A percentile compares a stretch with the other conserved stretches of the same genome.
Evolutionary conservation across 2,888 invertebrate genomes (phyloP).

Genomic region (Entomobrya multifasciata): DNA sequence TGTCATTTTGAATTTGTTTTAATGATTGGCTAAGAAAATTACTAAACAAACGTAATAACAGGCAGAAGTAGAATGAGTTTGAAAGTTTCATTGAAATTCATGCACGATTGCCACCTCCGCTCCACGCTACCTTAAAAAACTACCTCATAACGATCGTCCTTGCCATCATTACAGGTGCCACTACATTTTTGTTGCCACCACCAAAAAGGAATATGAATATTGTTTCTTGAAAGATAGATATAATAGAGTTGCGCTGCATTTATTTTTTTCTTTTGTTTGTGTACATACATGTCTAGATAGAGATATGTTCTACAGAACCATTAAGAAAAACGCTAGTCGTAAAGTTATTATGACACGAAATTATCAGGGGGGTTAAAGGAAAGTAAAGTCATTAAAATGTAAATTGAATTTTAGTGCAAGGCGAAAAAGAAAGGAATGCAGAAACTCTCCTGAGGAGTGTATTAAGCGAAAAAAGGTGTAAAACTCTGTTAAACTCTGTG

Average conservation of each 20-base stretch:
- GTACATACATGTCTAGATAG: no score
- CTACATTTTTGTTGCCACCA: not conserved
- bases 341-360: slow-evolving; percentile 67
- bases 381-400: slow-evolving; percentile 71
- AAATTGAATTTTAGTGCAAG: slow-evolving; percentile 67
- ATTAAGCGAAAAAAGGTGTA: slow-evolving; percentile 1
- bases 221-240: slow-evolving; percentile 4
- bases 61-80: slow-evolving; percentile 18
- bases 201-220: slow-evolving; percentile 31
- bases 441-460: not conserved
- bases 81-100: slow-evolving; percentile 46
- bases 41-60: not conserved
- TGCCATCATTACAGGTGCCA: slow-evolving; percentile 15
- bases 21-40: no score
- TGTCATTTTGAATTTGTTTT: no score
- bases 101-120: slow-evolving; percentile 31
- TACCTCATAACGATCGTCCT: not conserved
- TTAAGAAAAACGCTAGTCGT: slow-evolving; percentile 50
- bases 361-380: slow-evolving; percentile 68
- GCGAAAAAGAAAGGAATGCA: slow-evolving; percentile 32
- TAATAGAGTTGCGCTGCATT: not conserved
- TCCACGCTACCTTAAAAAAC: not conserved
- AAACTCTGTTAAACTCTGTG: slow-evolving; percentile 20
- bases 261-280: slow-evolving; percentile 20
- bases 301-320: slow-evolving; percentile 54